A percentile compares a stretch with the other conserved stretches of the same genome.
Evolutionary conservation across 2,888 invertebrate species (phyloP).

Genomic region (Chrysina gloriosa): DNA sequence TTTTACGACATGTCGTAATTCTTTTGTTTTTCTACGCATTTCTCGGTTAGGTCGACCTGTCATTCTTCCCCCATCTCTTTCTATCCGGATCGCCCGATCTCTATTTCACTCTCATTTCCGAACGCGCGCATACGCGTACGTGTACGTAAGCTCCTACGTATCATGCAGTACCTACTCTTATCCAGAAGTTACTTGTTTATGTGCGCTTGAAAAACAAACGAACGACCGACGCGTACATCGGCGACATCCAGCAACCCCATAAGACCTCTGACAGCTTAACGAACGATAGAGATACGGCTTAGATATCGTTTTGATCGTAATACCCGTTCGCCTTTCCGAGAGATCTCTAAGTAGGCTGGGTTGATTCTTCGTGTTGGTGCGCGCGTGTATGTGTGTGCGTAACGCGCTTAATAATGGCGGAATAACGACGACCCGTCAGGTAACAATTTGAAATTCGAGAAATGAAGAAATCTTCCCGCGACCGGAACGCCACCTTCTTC

Average conservation of each 20-base stretch:
- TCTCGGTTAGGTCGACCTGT: slow-evolving; percentile 15
- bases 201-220: neutral
- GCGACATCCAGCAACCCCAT: neutral
- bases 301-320: too few species aligned
- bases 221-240: neutral
- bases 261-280: too few species aligned
- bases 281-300: too few species aligned
- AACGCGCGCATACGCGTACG: too few species aligned
- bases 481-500: neutral
- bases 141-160: neutral
- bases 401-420: neutral
- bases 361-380: too few species aligned
- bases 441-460: slow-evolving; percentile 12
- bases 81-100: too few species aligned
- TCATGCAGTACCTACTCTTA: neutral
- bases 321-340: too few species aligned
- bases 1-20: slow-evolving; percentile 29
- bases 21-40: slow-evolving; percentile 23
- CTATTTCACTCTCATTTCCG: neutral
- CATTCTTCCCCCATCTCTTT: neutral
- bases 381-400: too few species aligned
- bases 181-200: neutral
- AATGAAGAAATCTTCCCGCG: slow-evolving; percentile 14
- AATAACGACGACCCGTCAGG: neutral
- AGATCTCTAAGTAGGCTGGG: too few species aligned